These are phyloP conservation scores for Pantelozetes paolii DNA, from an alignment of 2,888 invertebrate genomes.

Conservation along the genomic window DNA sequence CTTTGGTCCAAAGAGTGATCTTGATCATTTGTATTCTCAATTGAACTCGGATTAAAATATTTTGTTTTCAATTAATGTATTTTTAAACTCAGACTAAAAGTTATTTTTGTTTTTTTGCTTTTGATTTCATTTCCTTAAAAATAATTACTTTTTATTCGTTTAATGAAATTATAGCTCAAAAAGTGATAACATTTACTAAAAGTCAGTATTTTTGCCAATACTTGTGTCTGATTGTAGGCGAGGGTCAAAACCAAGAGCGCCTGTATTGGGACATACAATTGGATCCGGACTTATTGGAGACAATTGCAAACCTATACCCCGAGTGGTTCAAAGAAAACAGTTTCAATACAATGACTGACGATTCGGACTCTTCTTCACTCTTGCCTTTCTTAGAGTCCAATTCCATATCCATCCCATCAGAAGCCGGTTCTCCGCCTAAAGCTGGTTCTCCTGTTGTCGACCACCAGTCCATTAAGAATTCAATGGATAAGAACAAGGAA, in stretches of 20 bases:
- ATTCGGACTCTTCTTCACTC: constrained; percentile 2
- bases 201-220: too few species aligned
- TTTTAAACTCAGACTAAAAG: too few species aligned
- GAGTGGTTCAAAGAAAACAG: constrained; percentile 67
- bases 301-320: constrained; percentile 84
- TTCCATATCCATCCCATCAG: neutral
- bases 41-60: too few species aligned
- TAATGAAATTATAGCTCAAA: too few species aligned
- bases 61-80: too few species aligned
- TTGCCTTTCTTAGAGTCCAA: constrained; percentile 14
- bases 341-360: constrained; percentile 41
- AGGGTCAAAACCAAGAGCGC: constrained; percentile 2
- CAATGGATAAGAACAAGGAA: constrained; percentile 96
- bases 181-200: too few species aligned
- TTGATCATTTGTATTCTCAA: too few species aligned
- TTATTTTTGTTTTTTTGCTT: too few species aligned
- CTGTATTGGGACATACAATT: constrained; percentile 46
- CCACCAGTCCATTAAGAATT: constrained; percentile 83
- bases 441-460: constrained; percentile 69
- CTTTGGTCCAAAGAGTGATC: too few species aligned
- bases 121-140: too few species aligned
- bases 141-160: too few species aligned
- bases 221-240: neutral
- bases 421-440: constrained; percentile 60
- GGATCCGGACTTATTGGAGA: constrained; percentile 60